Evolutionary conservation across 1,140 invertebrate genomes (phyloP).

Genomic region (Bicyclus anynana): DNA sequence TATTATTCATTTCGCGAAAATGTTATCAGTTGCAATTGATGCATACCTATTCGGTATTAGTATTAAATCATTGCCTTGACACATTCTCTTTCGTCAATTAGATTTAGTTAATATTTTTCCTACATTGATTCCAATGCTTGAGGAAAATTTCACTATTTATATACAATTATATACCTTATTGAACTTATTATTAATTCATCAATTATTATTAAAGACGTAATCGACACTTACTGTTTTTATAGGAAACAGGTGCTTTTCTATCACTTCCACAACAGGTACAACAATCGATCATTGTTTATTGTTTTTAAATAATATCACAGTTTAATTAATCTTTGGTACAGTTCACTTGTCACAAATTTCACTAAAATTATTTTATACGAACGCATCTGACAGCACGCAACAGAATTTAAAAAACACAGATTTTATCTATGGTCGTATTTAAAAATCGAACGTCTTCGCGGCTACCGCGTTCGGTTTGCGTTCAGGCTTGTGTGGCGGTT

Average conservation of each 20-base stretch:
- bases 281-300: slow-evolving; percentile 39
- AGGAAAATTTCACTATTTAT: neutral
- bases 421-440: slow-evolving; percentile 26
- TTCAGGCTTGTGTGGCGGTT: slow-evolving; percentile 48
- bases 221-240: slow-evolving; percentile 39
- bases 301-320: slow-evolving; percentile 50
- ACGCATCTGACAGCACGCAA: slow-evolving; percentile 46
- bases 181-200: slow-evolving; percentile 9
- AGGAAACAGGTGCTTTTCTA: slow-evolving; percentile 22
- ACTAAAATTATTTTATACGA: slow-evolving; percentile 16
- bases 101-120: neutral
- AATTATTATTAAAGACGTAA: neutral
- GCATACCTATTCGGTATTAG: neutral
- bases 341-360: slow-evolving; percentile 32
- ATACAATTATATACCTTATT: neutral
- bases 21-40: slow-evolving; percentile 15
- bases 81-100: neutral
- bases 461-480: slow-evolving; percentile 33
- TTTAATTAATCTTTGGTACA: slow-evolving; percentile 60
- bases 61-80: slow-evolving; percentile 10
- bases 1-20: slow-evolving; percentile 10
- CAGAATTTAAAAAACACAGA: slow-evolving; percentile 28
- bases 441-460: slow-evolving; percentile 26
- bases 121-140: neutral
- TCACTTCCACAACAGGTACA: slow-evolving; percentile 43